Evolutionary conservation across 2,797 vertebrate genomes (phyloP).

Genomic region (Pachyuromys duprasi): DNA sequence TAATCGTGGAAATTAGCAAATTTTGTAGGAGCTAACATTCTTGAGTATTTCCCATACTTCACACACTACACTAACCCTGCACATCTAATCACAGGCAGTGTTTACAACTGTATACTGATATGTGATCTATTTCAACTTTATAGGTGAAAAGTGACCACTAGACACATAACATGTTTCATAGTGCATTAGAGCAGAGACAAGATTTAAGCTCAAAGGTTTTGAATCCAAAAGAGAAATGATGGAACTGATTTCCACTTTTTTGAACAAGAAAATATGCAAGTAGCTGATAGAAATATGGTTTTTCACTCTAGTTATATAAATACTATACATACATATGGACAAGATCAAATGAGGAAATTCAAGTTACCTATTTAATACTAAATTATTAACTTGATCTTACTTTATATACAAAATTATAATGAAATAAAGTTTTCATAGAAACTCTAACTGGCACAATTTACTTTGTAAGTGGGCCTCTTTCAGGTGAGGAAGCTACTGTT

Average conservation of each 20-base stretch:
- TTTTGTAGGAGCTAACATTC: background rate
- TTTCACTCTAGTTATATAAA: slow-evolving; percentile 33
- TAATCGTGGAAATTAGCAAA: background rate
- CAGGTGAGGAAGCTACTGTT: slow-evolving; percentile 66
- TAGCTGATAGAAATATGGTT: background rate
- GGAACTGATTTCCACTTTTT: background rate
- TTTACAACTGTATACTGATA: background rate
- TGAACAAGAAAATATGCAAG: background rate
- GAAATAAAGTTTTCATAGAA: slow-evolving; percentile 35
- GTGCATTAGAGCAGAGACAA: background rate
- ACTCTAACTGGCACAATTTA: slow-evolving; percentile 54
- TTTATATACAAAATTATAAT: slow-evolving; percentile 45
- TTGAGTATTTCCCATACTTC: background rate
- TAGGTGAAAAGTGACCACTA: slow-evolving; percentile 11
- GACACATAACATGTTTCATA: background rate
- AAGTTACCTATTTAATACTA: slow-evolving; percentile 16
- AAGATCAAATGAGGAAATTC: slow-evolving; percentile 42
- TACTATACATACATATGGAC: background rate
- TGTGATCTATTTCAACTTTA: background rate
- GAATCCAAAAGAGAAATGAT: background rate
- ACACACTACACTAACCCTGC: background rate
- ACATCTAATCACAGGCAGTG: background rate
- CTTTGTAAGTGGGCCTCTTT: slow-evolving; percentile 36
- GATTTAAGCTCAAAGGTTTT: background rate
- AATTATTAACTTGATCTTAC: slow-evolving; percentile 32